Evolutionary conservation across 2,888 invertebrate species (phyloP).

Genomic region (Aricia artaxerxes): DNA sequence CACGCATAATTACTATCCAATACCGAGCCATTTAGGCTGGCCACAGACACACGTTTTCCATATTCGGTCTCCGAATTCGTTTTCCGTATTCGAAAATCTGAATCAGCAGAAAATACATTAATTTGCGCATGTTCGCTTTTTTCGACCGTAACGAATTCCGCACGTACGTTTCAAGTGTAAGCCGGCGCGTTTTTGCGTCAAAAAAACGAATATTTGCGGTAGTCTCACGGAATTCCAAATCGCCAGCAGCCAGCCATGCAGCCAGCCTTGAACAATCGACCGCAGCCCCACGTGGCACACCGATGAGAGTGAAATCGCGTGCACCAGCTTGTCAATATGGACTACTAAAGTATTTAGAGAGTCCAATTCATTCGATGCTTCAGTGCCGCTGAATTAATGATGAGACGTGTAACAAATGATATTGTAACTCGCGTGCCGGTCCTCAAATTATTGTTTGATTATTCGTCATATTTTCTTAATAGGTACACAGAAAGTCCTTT

Average conservation of each 20-base stretch:
- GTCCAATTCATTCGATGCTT: slow-evolving; percentile 30
- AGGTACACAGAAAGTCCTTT: neutral
- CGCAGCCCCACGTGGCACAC: neutral
- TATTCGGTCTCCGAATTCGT: too few species aligned
- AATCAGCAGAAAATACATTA: too few species aligned
- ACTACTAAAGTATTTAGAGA: slow-evolving; percentile 30
- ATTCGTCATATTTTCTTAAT: neutral
- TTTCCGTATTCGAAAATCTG: too few species aligned
- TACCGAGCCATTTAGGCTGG: neutral
- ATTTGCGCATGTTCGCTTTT: too few species aligned
- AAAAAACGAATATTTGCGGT: too few species aligned
- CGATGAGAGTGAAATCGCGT: slow-evolving; percentile 23
- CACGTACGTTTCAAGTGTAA: too few species aligned
- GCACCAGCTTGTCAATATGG: slow-evolving; percentile 23
- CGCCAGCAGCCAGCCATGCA: too few species aligned
- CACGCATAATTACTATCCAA: neutral
- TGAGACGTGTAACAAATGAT: slow-evolving; percentile 28
- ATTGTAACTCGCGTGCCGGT: neutral
- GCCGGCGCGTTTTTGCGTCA: too few species aligned
- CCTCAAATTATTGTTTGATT: neutral
- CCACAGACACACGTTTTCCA: too few species aligned
- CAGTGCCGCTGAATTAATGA: slow-evolving; percentile 18
- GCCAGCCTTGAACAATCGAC: neutral
- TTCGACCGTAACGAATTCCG: too few species aligned
- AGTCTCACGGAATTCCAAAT: too few species aligned